Conservation (phyloP, 2,888 invertebrate genomes). For the Bursaphelenchus okinawaensis region DNA sequence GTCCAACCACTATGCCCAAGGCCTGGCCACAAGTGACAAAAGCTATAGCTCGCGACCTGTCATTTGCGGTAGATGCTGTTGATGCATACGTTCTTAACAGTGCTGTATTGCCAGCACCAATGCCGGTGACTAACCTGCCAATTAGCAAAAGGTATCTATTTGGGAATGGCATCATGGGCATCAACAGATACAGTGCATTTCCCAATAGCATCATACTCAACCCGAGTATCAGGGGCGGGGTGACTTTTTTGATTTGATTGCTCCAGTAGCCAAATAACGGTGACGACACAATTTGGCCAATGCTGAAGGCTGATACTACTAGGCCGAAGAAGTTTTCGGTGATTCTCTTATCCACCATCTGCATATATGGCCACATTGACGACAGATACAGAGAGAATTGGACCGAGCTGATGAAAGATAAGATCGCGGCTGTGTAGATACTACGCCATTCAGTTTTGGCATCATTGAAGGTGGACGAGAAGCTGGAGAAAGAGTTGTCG, state of each 20-base stretch:
- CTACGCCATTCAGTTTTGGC: conserved; percentile 27
- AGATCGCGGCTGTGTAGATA: conserved; percentile 28
- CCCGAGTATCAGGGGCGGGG: conserved; percentile 53
- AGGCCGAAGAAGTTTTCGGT: conserved; percentile 56
- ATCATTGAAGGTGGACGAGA: not conserved
- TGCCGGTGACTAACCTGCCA: conserved; percentile 32
- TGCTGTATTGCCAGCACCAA: conserved; percentile 27
- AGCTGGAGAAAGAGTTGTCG: not conserved
- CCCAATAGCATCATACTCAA: conserved; percentile 36
- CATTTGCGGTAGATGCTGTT: conserved; percentile 32
- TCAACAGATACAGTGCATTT: conserved; percentile 23
- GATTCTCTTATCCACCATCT: conserved; percentile 15
- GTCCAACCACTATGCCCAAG: conserved; percentile 27
- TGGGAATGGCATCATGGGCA: conserved; percentile 11
- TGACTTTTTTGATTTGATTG: conserved; percentile 41
- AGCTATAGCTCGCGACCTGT: conserved; percentile 30
- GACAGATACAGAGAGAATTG: conserved; percentile 36
- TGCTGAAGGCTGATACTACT: conserved; percentile 58
- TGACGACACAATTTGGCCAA: conserved; percentile 59
- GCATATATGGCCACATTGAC: conserved; percentile 34
- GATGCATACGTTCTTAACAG: conserved; percentile 36
- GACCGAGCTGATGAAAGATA: conserved; percentile 34
- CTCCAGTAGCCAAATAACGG: conserved; percentile 58
- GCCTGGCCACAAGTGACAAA: conserved; percentile 35
- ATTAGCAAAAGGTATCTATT: conserved; percentile 28